These are phyloP conservation scores for Dryoscopus gambensis DNA, from an alignment of 2,113 vertebrate genomes.

Conservation along the genomic window DNA sequence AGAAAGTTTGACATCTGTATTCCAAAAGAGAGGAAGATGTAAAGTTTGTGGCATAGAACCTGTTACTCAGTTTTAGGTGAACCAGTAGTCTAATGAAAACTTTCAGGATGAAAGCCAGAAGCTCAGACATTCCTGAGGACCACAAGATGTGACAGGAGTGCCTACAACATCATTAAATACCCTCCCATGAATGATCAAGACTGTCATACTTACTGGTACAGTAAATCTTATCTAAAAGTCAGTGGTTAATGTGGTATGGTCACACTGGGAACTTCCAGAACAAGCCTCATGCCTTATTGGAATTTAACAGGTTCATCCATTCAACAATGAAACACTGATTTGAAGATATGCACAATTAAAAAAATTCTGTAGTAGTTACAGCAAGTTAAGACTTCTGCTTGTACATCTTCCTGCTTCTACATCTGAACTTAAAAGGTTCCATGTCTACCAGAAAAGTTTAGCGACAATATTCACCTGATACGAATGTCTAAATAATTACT, in stretches of 20 bases:
- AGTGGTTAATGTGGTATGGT: background rate
- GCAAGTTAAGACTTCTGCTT: constrained; percentile 51
- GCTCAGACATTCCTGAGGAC: background rate
- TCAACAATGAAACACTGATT: background rate
- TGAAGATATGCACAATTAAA: background rate
- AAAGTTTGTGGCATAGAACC: background rate
- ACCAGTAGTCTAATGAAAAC: background rate
- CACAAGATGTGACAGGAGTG: background rate
- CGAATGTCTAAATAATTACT: background rate
- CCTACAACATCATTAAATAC: background rate
- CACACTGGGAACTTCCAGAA: constrained; percentile 11
- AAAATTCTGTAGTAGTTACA: background rate
- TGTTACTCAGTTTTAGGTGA: background rate
- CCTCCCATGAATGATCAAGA: background rate
- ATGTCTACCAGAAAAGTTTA: background rate
- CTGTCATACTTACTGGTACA: background rate
- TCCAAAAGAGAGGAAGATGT: constrained; percentile 7
- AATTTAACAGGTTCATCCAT: background rate
- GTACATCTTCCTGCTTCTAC: constrained; percentile 53
- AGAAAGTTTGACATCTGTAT: background rate
- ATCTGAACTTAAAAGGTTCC: constrained; percentile 27
- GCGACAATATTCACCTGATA: background rate
- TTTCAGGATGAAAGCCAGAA: constrained; percentile 8
- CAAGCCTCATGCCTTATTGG: background rate
- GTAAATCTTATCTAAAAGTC: background rate